Evolutionary conservation across 2,888 invertebrate species (phyloP).

Genomic region (Cosmia pyralina): DNA sequence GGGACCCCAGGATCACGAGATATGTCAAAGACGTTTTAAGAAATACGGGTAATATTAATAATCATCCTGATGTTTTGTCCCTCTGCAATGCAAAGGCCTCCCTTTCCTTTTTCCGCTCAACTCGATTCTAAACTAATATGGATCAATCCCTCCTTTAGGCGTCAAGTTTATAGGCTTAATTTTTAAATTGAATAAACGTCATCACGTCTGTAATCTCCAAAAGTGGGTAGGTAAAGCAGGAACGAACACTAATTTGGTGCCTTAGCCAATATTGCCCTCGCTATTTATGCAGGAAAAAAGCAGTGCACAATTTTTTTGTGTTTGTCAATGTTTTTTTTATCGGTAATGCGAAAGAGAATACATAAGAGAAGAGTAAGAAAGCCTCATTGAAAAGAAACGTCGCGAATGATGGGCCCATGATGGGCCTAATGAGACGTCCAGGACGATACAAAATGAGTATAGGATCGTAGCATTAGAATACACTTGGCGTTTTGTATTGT

Average conservation of each 20-base stretch:
- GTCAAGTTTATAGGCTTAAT: neutral
- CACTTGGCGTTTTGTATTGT: neutral
- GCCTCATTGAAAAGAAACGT: neutral
- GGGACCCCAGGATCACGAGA: too few relatives aligned
- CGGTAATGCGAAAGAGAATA: neutral
- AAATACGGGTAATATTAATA: too few relatives aligned
- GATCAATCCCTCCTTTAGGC: too few relatives aligned
- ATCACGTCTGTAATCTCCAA: too few relatives aligned
- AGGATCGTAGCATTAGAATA: too few relatives aligned
- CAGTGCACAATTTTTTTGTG: neutral
- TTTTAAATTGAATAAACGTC: too few relatives aligned
- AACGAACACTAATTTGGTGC: neutral
- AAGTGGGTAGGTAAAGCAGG: neutral
- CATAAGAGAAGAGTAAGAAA: neutral
- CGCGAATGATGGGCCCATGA: too few relatives aligned
- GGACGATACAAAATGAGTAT: neutral
- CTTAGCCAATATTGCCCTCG: neutral
- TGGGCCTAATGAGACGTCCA: neutral
- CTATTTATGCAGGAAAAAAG: neutral
- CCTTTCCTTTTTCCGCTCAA: too few relatives aligned
- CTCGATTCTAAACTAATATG: too few relatives aligned
- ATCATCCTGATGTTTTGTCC: too few relatives aligned
- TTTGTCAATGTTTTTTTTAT: neutral
- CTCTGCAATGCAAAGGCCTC: too few relatives aligned
- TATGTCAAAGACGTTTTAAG: too few relatives aligned